phyloP scores from a whole-genome alignment of 1,140 invertebrate species.

The Drosophila rhopaloa region DNA sequence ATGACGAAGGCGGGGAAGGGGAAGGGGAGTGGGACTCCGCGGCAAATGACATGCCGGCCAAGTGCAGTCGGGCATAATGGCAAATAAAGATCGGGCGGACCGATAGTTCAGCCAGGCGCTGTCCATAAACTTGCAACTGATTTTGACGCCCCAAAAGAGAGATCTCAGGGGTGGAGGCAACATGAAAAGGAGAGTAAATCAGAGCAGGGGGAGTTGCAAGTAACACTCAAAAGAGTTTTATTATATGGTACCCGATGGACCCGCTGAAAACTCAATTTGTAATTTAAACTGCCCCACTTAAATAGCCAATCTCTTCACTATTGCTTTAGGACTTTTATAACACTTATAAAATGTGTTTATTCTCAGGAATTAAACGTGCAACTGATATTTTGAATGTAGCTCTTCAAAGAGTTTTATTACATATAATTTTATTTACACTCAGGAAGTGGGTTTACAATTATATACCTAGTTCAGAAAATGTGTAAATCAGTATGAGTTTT shows the following conservation, averaged over 20 bases:
- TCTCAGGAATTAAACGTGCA: too few relatives aligned
- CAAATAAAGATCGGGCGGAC: constrained; percentile 66
- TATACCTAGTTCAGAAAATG: too few relatives aligned
- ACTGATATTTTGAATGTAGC: too few relatives aligned
- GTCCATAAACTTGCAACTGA: constrained; percentile 69
- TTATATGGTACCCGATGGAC: too few relatives aligned
- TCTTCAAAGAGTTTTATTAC: too few relatives aligned
- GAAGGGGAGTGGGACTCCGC: not conserved
- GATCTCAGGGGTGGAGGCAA: constrained; percentile 25
- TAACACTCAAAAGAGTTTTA: not conserved
- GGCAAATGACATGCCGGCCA: constrained; percentile 38
- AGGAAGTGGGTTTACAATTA: too few relatives aligned
- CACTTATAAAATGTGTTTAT: not conserved
- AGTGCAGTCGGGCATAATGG: constrained; percentile 67
- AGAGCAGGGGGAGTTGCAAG: too few relatives aligned
- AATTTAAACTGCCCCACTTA: not conserved
- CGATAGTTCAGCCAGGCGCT: constrained; percentile 58
- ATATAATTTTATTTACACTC: too few relatives aligned
- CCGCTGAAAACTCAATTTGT: not conserved
- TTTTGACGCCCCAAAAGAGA: constrained; percentile 68
- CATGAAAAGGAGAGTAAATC: constrained; percentile 18
- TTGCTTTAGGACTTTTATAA: not conserved
- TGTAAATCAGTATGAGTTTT: not conserved
- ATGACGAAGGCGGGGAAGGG: not conserved
- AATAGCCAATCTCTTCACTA: not conserved